A percentile compares a stretch with the other conserved stretches of the same genome.
phyloP scores from a whole-genome alignment of 2,113 vertebrate genomes.

The Macrotus californicus region DNA sequence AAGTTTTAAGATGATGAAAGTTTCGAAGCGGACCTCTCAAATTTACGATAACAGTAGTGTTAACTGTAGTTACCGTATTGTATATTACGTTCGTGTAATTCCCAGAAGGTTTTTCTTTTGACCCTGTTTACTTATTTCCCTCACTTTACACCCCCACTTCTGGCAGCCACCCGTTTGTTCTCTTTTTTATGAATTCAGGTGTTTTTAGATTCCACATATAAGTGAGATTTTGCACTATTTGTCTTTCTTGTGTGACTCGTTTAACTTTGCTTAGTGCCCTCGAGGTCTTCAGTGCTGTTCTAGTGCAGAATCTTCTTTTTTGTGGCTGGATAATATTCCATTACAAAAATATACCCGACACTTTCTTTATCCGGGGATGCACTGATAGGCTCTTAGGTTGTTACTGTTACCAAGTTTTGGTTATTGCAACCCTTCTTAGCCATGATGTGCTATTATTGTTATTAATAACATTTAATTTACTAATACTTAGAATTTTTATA shows the following conservation, averaged over 20 bases:
- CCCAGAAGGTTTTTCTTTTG: too few relatives aligned
- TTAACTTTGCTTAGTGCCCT: too few relatives aligned
- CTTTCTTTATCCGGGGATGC: neutral
- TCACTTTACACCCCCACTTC: too few relatives aligned
- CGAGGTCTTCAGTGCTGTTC: neutral
- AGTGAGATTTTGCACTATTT: too few relatives aligned
- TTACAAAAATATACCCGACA: neutral
- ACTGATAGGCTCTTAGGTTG: too few relatives aligned
- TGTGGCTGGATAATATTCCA: neutral
- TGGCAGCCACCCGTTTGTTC: too few relatives aligned
- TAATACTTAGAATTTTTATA: neutral
- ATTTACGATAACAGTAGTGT: neutral
- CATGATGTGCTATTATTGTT: neutral
- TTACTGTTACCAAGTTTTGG: neutral
- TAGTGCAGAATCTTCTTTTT: neutral
- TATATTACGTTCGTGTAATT: neutral
- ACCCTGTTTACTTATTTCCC: too few relatives aligned
- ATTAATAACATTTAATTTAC: slow-evolving; percentile 1
- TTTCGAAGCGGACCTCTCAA: neutral
- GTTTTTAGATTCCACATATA: too few relatives aligned
- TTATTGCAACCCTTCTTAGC: neutral
- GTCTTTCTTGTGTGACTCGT: too few relatives aligned
- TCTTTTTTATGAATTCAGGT: too few relatives aligned
- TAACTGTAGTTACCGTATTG: neutral
- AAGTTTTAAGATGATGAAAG: neutral